Base-by-base conservation (phyloP, 2,113 vertebrate genomes). In the Mesoclemmys tuberculata region DNA sequence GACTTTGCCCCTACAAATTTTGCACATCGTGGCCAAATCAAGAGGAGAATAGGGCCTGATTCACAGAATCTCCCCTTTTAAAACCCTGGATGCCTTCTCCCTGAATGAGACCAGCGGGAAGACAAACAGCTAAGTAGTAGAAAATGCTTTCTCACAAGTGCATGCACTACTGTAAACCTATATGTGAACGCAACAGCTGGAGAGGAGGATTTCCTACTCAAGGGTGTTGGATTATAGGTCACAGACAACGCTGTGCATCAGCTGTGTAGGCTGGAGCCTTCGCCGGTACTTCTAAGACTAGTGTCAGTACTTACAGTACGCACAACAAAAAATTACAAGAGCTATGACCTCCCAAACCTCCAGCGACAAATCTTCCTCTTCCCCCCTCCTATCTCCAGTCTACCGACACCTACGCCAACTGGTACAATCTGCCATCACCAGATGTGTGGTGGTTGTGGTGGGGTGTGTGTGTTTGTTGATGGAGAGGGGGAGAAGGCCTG, bases 61-160 rank as follows among this genome's bases (percentile, higher is more conserved):
- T 85, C 89, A 29, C 44, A 71, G 44, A 16, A 49, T 0, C 0
- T 48, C 29, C 77, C 46, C 80, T 74, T 88, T 71, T 52, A 38
- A 75, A 75, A 68, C 0, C 0, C 84, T 93, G 83, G 31, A 24
- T 77, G 41, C 12, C 13, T 46, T 71, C 64, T 38, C 64, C 41
- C 88, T 80, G 80, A 68, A 52, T 12, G 44, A 82, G 58, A 78
- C 88, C 77, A 80, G 44, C 82, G 29, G 31, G 54, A 51, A 93
- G 24, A 64, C 11, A n/a, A 18, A n/a, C 80, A 6, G 77, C 89
- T 74, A 9, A 89, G 64, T 89, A 84, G 77, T 68, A 88, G 80
- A 90, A 91, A 93, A 46, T 2, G 6, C 64, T 22, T 93, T 80
- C 78, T 83, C 77, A 41, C 21, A 80, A 89, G 83, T 52, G 83